Evolutionary conservation across 2,113 vertebrate genomes (phyloP).

Genomic region (Oceanites oceanicus): DNA sequence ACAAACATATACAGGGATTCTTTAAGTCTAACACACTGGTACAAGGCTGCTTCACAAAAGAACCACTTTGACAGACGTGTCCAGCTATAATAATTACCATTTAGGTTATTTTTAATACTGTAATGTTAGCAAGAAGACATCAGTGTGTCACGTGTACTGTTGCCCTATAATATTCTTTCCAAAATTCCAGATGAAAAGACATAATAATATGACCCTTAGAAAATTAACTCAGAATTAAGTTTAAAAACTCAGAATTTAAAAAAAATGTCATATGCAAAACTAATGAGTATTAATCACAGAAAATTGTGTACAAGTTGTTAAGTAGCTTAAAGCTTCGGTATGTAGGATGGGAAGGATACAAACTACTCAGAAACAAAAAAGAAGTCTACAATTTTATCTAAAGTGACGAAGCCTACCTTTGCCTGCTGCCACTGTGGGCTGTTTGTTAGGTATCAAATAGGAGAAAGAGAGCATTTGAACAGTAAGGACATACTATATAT

Average conservation of each 20-base stretch:
- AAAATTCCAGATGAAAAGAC: background rate
- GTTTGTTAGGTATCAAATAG: background rate
- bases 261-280: background rate
- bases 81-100: background rate
- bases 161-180: background rate
- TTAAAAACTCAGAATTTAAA: background rate
- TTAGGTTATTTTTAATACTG: background rate
- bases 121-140: background rate
- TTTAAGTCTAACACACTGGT: background rate
- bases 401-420: background rate
- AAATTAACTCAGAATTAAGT: background rate
- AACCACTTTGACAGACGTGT: background rate
- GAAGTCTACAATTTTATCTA: background rate
- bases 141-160: rapidly evolving
- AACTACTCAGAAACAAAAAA: background rate
- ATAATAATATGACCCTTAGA: background rate
- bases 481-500: background rate
- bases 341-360: background rate
- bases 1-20: rapidly evolving
- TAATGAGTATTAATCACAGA: background rate
- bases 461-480: background rate
- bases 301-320: background rate
- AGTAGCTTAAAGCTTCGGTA: background rate
- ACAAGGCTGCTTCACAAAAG: background rate
- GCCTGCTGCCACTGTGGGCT: background rate